Evolutionary conservation across 2,888 invertebrate species (phyloP).

Genomic region (Spialia ferax): DNA sequence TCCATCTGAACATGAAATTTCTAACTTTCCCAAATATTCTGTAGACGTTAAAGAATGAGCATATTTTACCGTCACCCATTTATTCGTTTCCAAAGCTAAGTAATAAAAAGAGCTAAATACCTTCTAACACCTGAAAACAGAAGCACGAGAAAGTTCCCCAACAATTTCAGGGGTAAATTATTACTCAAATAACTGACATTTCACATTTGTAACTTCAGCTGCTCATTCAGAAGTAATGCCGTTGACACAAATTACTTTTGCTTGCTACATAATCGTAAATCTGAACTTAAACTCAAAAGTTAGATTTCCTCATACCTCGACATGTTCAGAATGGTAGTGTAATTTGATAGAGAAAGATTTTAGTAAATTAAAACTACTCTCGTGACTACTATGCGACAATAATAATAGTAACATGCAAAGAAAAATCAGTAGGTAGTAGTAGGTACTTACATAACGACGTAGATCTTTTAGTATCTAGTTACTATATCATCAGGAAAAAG

Average conservation of each 20-base stretch:
- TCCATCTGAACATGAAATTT: too few species aligned
- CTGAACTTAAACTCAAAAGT: conserved; percentile 15
- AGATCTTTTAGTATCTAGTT: too few species aligned
- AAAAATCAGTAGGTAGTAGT: too few species aligned
- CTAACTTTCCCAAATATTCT: background rate
- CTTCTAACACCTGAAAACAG: background rate
- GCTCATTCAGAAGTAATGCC: conserved; percentile 26
- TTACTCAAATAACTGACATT: conserved; percentile 15
- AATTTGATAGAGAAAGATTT: background rate
- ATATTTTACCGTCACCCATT: background rate
- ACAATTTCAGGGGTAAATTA: conserved; percentile 17
- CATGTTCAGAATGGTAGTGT: background rate
- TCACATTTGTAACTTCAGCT: conserved; percentile 23
- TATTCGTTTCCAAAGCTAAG: background rate
- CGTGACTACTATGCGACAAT: too few species aligned
- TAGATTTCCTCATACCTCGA: conserved; percentile 2
- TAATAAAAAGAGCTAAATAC: conserved; percentile 2
- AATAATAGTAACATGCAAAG: too few species aligned
- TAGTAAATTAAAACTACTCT: too few species aligned
- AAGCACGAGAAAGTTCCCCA: conserved; percentile 1
- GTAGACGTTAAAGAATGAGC: background rate
- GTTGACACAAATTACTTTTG: conserved; percentile 22
- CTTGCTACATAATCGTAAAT: conserved; percentile 16
- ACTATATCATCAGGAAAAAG: too few species aligned
- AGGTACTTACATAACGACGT: too few species aligned